These are phyloP conservation scores for Microcebus ravelobensis DNA, from an alignment of 2,113 vertebrate genomes.

Conservation along the genomic window DNA sequence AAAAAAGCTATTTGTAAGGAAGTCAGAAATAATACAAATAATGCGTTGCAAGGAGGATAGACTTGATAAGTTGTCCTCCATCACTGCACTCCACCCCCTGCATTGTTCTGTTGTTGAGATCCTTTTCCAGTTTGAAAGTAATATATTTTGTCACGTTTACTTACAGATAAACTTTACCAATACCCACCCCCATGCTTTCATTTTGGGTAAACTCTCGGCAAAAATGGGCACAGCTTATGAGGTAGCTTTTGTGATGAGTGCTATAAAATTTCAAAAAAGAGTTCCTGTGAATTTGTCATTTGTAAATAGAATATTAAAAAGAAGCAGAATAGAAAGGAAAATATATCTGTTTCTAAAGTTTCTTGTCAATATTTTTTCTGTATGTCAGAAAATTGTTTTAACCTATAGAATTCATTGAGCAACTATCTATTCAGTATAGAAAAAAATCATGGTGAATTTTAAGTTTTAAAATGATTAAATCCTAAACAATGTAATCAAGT, in stretches of 20 bases:
- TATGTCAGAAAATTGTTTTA: not conserved
- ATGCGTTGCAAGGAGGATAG: not conserved
- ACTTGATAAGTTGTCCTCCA: not conserved
- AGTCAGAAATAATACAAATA: not conserved
- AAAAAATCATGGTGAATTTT: not conserved
- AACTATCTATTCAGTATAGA: not conserved
- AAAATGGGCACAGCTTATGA: not conserved
- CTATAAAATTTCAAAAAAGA: constrained; percentile 66
- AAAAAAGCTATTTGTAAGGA: not conserved
- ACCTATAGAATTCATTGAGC: not conserved
- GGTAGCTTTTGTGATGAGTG: not conserved
- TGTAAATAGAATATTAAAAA: not conserved
- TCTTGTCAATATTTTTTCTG: not conserved
- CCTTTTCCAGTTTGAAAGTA: not conserved
- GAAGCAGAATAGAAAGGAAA: not conserved
- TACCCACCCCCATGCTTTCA: not conserved
- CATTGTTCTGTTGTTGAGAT: not conserved
- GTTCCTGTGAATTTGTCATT: not conserved
- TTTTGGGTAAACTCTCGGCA: not conserved
- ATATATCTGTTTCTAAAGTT: not conserved
- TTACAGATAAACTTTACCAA: constrained; percentile 57
- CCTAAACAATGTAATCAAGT: not conserved
- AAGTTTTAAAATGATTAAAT: not conserved
- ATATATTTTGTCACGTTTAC: constrained; percentile 71
- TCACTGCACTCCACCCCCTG: not conserved